Base-by-base conservation (phyloP, 2,113 vertebrate genomes). In the Aphyosemion australe region DNA sequence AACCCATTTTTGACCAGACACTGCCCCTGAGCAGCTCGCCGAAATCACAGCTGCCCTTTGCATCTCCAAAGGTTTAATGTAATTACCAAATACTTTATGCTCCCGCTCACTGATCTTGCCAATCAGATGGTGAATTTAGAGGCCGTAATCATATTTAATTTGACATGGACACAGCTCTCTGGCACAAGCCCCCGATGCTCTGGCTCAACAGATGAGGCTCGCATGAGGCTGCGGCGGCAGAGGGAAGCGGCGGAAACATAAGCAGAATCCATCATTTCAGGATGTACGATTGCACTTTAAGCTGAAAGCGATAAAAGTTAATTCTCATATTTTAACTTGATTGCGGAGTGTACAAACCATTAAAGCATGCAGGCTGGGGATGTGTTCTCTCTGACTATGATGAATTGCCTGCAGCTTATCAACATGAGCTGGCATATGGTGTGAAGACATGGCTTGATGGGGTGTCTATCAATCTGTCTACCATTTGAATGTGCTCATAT, bases 341-440 rank as follows among this genome's bases (percentile, higher is more conserved):
- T 7, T 72, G 61, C 59, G 12, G 67, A 70, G 79, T 82, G 65
- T 72, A 67, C 31, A 56, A 65, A 58, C 50, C 61, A 72, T 61
- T 76, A 73, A 62, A 65, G 72, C 76, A 47, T 58, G 72, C 61
- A 59, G 69, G 47, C 74, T 41, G 68, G 58, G 66, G 78, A 84
- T 58, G 74, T 74, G 60, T 65, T 61, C 48, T 32, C 32, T 56
- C 65, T 83, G 87, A 89, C 87, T n/a, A 89, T 85, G 87, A 89
- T 88, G 77, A 89, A 90, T 89, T 88, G 82, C 87, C 87, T 82
- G 72, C 68, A 80, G 84, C 84, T 87, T 83, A 89, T 89, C 87
- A 86, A 86, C 82, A 78, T 45, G 61, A 79, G 66, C 64, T 78
- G 83, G 76, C 86, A 86, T 84, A 84, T 79, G 86, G 81, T 60